Evolutionary conservation across 2,888 invertebrate genomes (phyloP), one percentile per base, ranked within the genome.

Genomic region (Parelbella ahira): DNA sequence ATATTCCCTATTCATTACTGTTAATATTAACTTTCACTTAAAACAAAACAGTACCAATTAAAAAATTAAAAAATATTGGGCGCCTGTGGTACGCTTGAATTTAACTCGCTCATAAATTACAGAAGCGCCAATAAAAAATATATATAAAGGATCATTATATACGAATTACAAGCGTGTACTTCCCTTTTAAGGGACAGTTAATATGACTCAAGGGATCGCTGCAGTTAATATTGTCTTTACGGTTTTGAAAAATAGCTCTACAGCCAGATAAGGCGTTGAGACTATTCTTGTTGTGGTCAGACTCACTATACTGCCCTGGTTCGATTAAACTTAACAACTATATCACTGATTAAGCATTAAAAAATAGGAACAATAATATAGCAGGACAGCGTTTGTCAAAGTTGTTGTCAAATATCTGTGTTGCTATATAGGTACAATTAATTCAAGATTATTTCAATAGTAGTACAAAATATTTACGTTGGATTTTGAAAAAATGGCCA

Each of bases 41-140:
- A 39, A 13, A 36, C 15, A 23, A 34, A 30, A 39, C 32, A 39
- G 32, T 25, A 32, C 10, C 15, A 38, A 38, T 39, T 39, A 32
- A 39, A 39, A 36, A 32, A 39, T 25, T n/a, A n/a, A 39, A 39
- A 39, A 24, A 24, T 19, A 5, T 12, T 4, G 10, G 6, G 25
- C 20, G n/a, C 4, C 10, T 7, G 11, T 10, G 8, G 7, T 5
- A 11, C 11, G n/a, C n/a, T 19, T 37, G 8, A 4, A 20, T 20
- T 28, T 12, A 1, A 12, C 25, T 12, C 8, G 32, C n/a, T 9
- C 19, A 33, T 41, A 33, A 41, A 41, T 41, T 20, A 33, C 20
- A 19, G 10, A 3, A 13, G 25, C 25, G 25, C 8, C 8, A 25
- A 33, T 13, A 33, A 33, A 27, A 33, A 32, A 33, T n/a, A n/a